Base-by-base conservation (phyloP, 2,797 vertebrate genomes). In the Euphonia xanthogaster region DNA sequence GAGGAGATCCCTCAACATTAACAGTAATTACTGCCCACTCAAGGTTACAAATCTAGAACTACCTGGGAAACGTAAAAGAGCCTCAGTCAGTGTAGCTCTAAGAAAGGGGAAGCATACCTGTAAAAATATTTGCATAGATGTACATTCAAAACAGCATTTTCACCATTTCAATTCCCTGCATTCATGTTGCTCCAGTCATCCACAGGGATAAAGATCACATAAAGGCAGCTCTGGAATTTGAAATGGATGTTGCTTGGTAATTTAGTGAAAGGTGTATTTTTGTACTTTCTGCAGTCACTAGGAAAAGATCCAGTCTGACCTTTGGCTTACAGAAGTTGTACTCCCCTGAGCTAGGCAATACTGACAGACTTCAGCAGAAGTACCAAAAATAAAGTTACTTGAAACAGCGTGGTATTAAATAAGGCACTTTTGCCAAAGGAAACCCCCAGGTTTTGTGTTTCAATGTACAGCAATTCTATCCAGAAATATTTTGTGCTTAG, bases 291-390 rank as follows among this genome's bases (percentile, higher is more conserved):
- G 47, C 63, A 89, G 57, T 87, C 60, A n/a, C 45, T 61, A 94
- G 51, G 35, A 93, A 86, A 65, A 55, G 37, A 79, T 61, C 58
- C 73, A 40, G 74, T 65, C 23, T 30, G 57, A 93, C 90, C 92
- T 92, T 54, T 88, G 95, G 94, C 77, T 91, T 96, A 86, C 65
- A 91, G 77, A 79, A 60, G 68, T 18, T 37, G 33, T 86, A 86
- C 55, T 91, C 78, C 93, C 75, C 58, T 86, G 95, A 96, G 96
- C 87, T 80, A 90, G 23, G 84, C 72, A 80, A 71, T 16, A 48
- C 54, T 42, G 65, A 60, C 0, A 78, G 86, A 55, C 51, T 71
- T 63, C 3, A 88, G 73, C 28, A 92, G 39, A 91, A 91, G 75
- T 58, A 77, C 31, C 21, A 71, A 84, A 85, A 73, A 86, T 44